Percentiles rank a stretch among this genome's conserved stretches.
Conservation (phyloP, 2,888 invertebrate species). For the Bombyx huttoni region DNA sequence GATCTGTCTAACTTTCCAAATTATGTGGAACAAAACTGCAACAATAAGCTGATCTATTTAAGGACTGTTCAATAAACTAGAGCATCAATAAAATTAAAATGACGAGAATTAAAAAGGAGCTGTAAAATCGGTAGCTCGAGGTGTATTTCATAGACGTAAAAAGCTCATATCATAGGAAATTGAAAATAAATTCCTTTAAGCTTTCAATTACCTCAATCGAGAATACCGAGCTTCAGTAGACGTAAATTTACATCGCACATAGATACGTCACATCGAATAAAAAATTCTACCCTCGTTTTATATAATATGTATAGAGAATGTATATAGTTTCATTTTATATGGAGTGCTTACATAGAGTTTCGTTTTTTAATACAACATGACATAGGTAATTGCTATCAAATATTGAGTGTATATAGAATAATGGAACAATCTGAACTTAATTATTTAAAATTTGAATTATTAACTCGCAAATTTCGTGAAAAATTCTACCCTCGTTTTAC, state of each 20-base stretch:
- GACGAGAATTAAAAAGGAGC: background rate
- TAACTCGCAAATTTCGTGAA: no score
- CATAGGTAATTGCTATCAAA: no score
- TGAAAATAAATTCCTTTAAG: slow-evolving; percentile 71
- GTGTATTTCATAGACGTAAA: slow-evolving; percentile 41
- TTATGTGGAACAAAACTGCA: no score
- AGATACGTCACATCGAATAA: background rate
- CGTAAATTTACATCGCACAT: background rate
- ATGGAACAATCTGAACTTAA: no score
- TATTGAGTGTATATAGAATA: no score
- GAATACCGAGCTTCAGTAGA: slow-evolving; percentile 42
- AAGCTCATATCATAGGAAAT: slow-evolving; percentile 60
- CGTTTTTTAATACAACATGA: no score
- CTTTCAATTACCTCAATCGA: slow-evolving; percentile 66
- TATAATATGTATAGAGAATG: background rate
- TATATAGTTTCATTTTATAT: background rate
- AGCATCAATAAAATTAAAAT: background rate
- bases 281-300: background rate
- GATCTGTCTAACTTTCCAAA: no score
- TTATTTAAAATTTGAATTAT: no score
- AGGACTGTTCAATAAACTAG: background rate
- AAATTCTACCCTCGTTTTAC: background rate
- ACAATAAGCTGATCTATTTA: no score
- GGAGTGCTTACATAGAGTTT: no score
- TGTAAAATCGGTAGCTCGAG: slow-evolving; percentile 22